Evolutionary conservation across 1,140 invertebrate genomes (phyloP), one percentile per base, ranked within the genome.

Genomic region (Drosophila cardini): DNA sequence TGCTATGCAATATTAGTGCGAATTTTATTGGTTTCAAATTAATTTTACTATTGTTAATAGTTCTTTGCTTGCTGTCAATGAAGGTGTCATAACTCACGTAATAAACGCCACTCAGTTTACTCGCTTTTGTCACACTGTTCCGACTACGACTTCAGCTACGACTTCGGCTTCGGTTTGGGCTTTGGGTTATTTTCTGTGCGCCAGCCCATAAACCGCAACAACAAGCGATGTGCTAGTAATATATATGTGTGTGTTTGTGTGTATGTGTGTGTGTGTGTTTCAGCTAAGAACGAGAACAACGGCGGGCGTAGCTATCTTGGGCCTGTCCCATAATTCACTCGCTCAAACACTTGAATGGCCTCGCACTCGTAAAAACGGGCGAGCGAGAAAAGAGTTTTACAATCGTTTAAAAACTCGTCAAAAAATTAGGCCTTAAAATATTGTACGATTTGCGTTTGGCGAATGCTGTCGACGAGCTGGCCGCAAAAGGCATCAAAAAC

Each of bases 351-450:
- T 79, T 78, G 76, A 89, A 80, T 87, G 68, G 76, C 79, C 82
- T 70, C 57, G 74, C 71, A 87, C 70, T 90, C 84, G 71, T 89
- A 89, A 89, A 89, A 84, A 60, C 77, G 53, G 55, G 73, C 80
- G 81, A 71, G 72, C 56, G 79, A 76, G 65, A 64, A 89, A 87
- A 87, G 80, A 89, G 80, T 87, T 91, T 89, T 89, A 91, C 89
- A 91, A 91, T 89, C 90, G 84, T 91, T 91, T 91, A 91, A 91
- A 91, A 91, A 91, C 81, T 80, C 84, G 85, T 91, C 89, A 91
- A 90, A 91, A 86, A 86, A 91, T 91, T 90, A 89, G 84, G 86
- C 81, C 78, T 86, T 89, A 85, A 91, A 89, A 89, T 89, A 89
- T 86, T 86, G 82, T 82, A 76, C 42, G 64, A 69, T 84, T 89